These are phyloP conservation scores for Pygocentrus nattereri DNA, from an alignment of 2,797 vertebrate genomes.

Conservation along the genomic window DNA sequence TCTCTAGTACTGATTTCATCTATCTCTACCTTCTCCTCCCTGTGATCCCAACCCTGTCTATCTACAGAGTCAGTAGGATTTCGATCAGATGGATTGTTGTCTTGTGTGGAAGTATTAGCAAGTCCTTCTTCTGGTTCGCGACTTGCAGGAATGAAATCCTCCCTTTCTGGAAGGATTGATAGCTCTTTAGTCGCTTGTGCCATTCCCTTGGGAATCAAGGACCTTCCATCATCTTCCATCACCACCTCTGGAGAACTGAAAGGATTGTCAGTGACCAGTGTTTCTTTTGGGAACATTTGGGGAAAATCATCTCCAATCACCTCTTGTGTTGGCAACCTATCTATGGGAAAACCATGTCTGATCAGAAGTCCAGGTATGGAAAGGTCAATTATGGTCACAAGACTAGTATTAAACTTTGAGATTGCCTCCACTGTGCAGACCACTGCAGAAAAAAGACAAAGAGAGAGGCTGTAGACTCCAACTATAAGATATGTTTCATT, in stretches of 20 bases:
- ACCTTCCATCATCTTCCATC: not conserved
- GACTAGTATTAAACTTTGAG: slow-evolving; percentile 47
- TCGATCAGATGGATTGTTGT: not conserved
- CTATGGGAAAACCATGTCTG: too few relatives aligned
- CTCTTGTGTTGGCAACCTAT: not conserved
- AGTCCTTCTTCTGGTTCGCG: not conserved
- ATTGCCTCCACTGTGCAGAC: slow-evolving; percentile 33
- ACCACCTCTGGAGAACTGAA: not conserved
- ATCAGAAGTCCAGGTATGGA: not conserved
- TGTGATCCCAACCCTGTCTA: not conserved
- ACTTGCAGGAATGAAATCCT: not conserved
- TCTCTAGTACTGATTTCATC: not conserved
- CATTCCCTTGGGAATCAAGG: too few relatives aligned
- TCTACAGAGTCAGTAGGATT: too few relatives aligned
- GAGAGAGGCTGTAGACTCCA: not conserved
- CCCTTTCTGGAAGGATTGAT: not conserved
- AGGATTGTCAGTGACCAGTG: too few relatives aligned
- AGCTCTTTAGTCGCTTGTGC: not conserved
- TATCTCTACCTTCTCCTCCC: not conserved
- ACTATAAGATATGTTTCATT: not conserved
- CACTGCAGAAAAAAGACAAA: slow-evolving; percentile 41
- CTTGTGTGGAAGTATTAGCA: not conserved
- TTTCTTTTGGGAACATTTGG: not conserved
- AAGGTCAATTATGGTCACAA: not conserved
- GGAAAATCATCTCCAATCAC: not conserved